A percentile compares a stretch with the other conserved stretches of the same genome.
Conservation (phyloP, 2,888 invertebrate species). For the Chironomus riparius region DNA sequence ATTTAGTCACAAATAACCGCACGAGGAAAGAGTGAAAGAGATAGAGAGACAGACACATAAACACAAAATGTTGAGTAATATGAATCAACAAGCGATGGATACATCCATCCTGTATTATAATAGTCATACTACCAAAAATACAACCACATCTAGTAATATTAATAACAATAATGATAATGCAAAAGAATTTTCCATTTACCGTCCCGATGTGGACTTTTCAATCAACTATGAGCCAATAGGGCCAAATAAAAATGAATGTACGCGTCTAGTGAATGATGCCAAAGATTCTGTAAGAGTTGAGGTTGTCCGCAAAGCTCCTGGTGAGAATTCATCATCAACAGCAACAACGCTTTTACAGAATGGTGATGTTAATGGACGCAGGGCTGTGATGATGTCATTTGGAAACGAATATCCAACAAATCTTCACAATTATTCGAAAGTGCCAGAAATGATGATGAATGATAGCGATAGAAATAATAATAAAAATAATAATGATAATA, state of each 20-base stretch:
- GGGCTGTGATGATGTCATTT: slow-evolving; percentile 15
- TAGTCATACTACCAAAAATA: slow-evolving; percentile 9
- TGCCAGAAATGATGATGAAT: slow-evolving; percentile 15
- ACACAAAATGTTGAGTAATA: slow-evolving; percentile 13
- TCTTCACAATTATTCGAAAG: slow-evolving; percentile 27
- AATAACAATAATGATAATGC: slow-evolving; percentile 3
- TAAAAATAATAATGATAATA: slow-evolving; percentile 1
- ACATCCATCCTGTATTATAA: slow-evolving; percentile 7
- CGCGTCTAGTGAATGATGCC: slow-evolving; percentile 24
- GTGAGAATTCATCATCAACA: neutral
- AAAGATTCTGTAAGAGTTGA: slow-evolving; percentile 12
- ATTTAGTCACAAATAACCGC: neutral
- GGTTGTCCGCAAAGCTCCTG: neutral
- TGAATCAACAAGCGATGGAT: slow-evolving; percentile 21
- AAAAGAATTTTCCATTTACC: slow-evolving; percentile 22
- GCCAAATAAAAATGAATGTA: neutral
- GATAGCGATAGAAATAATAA: slow-evolving; percentile 7
- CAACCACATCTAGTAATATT: slow-evolving; percentile 4
- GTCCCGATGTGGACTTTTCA: slow-evolving; percentile 26
- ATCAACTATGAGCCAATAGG: slow-evolving; percentile 19
- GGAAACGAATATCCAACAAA: slow-evolving; percentile 7
- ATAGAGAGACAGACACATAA: neutral
- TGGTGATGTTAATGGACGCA: slow-evolving; percentile 12
- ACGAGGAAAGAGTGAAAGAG: neutral
- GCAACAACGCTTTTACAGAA: neutral